Percentiles rank a stretch among this genome's conserved stretches.
Evolutionary conservation across 1,140 invertebrate genomes (phyloP).

Genomic region (Temnothorax nylanderi): DNA sequence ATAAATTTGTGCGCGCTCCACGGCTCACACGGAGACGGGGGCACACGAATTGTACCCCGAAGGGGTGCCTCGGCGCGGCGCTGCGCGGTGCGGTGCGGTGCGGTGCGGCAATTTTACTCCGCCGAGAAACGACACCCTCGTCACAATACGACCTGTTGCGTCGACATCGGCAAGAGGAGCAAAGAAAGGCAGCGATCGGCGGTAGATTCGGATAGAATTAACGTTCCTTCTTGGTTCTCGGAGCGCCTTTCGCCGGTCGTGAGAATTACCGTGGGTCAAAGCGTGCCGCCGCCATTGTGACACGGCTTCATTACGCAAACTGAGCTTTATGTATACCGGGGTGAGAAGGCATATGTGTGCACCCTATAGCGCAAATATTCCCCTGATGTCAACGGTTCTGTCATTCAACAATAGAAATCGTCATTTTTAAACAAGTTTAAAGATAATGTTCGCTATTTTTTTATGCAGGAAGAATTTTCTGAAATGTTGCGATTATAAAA

Average conservation of each 20-base stretch:
- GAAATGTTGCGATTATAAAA: neutral
- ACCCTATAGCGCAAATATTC: neutral
- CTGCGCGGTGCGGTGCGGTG: neutral
- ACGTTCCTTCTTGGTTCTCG: constrained; percentile 9
- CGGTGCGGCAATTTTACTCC: constrained; percentile 44
- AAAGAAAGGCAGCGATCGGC: constrained; percentile 26
- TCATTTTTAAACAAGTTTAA: neutral
- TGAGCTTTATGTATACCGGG: constrained; percentile 74
- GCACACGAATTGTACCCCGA: constrained; percentile 60
- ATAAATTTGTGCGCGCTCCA: constrained; percentile 75
- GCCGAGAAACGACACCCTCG: constrained; percentile 69
- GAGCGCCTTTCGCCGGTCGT: constrained; percentile 62
- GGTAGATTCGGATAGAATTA: constrained; percentile 18
- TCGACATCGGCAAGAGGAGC: constrained; percentile 44
- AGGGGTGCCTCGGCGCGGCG: constrained; percentile 50
- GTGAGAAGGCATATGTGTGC: constrained; percentile 67
- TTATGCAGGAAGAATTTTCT: neutral
- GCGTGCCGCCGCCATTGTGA: constrained; percentile 79
- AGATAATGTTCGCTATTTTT: neutral
- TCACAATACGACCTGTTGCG: constrained; percentile 80
- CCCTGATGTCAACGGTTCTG: neutral
- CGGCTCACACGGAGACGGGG: neutral
- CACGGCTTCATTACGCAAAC: constrained; percentile 79
- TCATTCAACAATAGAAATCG: neutral
- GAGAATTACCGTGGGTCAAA: constrained; percentile 80